Percentiles rank a stretch among this genome's conserved stretches.
Evolutionary conservation across 2,797 vertebrate genomes (phyloP).

Genomic region (Thripadectes ignobilis): DNA sequence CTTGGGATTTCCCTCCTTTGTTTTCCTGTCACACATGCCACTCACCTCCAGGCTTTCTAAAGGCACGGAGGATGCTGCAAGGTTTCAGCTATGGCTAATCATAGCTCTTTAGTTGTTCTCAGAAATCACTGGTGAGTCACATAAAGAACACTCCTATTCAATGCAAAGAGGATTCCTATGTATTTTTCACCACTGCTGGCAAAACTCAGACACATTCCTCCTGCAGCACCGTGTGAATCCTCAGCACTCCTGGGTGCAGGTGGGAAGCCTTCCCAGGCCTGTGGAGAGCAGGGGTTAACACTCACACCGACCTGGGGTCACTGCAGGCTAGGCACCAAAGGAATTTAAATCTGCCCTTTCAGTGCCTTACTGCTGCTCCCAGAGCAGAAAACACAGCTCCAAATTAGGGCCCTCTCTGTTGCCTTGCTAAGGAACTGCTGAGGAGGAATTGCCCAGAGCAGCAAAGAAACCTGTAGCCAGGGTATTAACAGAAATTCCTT

Average conservation of each 20-base stretch:
- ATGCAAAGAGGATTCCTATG: background rate
- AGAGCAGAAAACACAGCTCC: background rate
- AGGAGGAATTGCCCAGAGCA: background rate
- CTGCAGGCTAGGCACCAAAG: background rate
- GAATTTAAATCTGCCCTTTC: background rate
- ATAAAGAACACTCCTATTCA: background rate
- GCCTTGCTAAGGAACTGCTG: background rate
- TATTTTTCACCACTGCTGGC: background rate
- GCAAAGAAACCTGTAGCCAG: background rate
- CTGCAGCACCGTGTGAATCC: background rate
- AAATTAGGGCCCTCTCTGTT: background rate
- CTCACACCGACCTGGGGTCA: fast-evolving
- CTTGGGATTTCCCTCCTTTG: constrained; percentile 15
- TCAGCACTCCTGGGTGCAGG: background rate
- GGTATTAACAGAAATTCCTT: background rate
- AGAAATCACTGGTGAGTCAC: constrained; percentile 38
- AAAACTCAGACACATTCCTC: background rate
- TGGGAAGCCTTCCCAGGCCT: background rate
- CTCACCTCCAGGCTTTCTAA: background rate
- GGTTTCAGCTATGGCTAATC: constrained; percentile 29
- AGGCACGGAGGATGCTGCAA: background rate
- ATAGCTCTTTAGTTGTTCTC: background rate
- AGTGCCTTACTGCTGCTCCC: background rate
- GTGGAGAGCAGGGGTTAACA: background rate
- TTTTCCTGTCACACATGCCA: background rate